These are phyloP conservation scores for Pelecanoides urinatrix DNA, from an alignment of 2,113 vertebrate species.

Conservation along the genomic window DNA sequence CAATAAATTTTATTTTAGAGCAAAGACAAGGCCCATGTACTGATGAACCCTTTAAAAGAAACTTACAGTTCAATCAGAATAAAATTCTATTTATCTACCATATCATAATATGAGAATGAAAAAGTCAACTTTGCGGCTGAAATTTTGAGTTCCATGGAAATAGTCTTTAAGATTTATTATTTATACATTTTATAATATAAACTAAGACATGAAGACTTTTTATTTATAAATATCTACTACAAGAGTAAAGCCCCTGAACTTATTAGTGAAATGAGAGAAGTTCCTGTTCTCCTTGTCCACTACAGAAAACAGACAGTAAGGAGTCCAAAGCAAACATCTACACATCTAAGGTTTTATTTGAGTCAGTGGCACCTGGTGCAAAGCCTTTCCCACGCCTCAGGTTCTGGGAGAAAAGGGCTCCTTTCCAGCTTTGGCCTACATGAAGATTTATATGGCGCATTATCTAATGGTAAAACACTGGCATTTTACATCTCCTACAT, in stretches of 20 bases:
- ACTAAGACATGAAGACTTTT: not conserved
- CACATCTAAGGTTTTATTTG: not conserved
- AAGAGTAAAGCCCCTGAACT: not conserved
- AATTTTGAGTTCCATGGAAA: not conserved
- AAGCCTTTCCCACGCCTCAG: not conserved
- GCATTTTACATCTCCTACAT: not conserved
- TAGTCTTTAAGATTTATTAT: not conserved
- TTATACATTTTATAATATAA: not conserved
- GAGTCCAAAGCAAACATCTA: accelerated
- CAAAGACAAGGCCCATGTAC: not conserved
- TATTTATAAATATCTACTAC: not conserved
- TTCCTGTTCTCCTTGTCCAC: not conserved
- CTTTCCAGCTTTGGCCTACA: accelerated
- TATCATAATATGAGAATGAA: not conserved
- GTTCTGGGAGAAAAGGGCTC: not conserved
- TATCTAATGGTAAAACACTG: not conserved
- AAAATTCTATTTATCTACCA: slow-evolving; percentile 32
- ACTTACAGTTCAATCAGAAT: slow-evolving; percentile 19
- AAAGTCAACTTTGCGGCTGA: not conserved
- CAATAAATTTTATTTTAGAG: slow-evolving; percentile 23
- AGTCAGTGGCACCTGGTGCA: accelerated
- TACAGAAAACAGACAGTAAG: not conserved
- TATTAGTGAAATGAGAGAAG: not conserved
- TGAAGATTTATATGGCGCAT: not conserved
- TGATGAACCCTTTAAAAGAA: slow-evolving; percentile 22